Conservation (phyloP, 1,140 invertebrate genomes). For the Holcopasites calliopsidis region DNA sequence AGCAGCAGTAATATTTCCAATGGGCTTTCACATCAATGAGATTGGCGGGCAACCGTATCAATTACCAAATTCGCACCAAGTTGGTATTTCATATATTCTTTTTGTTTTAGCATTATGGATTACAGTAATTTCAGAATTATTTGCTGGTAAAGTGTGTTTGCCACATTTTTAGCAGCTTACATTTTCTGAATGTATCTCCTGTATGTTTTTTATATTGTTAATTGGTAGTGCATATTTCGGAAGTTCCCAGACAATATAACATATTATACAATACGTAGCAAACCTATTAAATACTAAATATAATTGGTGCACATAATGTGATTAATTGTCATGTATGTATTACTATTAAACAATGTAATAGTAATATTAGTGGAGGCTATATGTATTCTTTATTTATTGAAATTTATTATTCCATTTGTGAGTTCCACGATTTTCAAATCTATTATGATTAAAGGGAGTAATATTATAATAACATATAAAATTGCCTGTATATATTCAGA, state of each 20-base stretch:
- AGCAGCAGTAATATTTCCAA: constrained; percentile 96
- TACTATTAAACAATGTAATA: constrained; percentile 19
- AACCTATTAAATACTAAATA: background rate
- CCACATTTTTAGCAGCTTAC: constrained; percentile 89
- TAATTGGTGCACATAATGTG: background rate
- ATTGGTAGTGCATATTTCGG: background rate
- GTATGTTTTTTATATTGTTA: background rate
- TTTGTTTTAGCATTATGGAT: constrained; percentile 97
- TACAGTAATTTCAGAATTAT: constrained; percentile 96
- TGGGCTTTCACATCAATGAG: constrained; percentile 96
- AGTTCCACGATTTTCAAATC: constrained; percentile 32
- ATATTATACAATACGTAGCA: background rate
- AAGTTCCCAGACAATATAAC: background rate
- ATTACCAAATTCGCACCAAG: constrained; percentile 96
- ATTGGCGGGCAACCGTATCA: constrained; percentile 98
- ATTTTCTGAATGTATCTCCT: constrained; percentile 29
- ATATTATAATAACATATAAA: constrained; percentile 13
- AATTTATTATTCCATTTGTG: constrained; percentile 35
- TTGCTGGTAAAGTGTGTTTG: constrained; percentile 98
- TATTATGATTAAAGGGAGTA: background rate
- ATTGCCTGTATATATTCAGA: constrained; percentile 8
- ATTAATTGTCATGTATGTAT: background rate
- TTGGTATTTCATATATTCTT: constrained; percentile 96
- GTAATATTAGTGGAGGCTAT: constrained; percentile 10
- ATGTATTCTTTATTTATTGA: constrained; percentile 39